phyloP scores from a whole-genome alignment of 1,140 invertebrate species.

The Cyphomyrmex costatus region DNA sequence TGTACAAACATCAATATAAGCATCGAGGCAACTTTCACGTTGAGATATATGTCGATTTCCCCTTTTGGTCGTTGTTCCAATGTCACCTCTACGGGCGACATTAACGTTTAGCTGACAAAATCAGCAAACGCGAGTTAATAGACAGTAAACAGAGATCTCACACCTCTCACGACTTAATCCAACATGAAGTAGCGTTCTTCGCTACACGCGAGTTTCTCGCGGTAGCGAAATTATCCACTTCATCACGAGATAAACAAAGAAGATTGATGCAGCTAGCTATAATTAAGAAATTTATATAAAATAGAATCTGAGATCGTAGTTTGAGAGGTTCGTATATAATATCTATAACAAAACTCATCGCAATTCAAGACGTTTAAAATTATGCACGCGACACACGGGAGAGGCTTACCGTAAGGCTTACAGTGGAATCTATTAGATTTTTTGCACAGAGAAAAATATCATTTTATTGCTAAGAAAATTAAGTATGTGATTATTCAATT shows the following conservation, averaged over 20 bases:
- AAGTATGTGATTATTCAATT: no score
- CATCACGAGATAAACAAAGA: neutral
- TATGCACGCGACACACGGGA: neutral
- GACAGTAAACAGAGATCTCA: neutral
- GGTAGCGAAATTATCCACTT: neutral
- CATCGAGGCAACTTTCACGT: constrained; percentile 28
- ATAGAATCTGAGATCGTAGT: neutral
- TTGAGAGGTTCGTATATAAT: neutral
- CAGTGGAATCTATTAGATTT: neutral
- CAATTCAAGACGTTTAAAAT: neutral
- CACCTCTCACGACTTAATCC: neutral
- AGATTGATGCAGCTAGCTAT: neutral
- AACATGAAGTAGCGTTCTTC: neutral
- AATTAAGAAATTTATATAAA: neutral
- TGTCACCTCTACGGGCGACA: neutral
- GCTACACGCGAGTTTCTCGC: neutral
- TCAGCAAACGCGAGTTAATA: neutral
- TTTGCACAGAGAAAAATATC: neutral
- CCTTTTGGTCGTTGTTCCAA: neutral
- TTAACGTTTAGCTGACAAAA: neutral
- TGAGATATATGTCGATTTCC: constrained; percentile 11
- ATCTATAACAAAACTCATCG: neutral
- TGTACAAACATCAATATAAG: constrained; percentile 20
- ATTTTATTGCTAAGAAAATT: no score
- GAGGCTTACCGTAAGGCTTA: no score